Evolutionary conservation across 1,140 invertebrate genomes (phyloP).

Genomic region (Cecropterus lyciades): DNA sequence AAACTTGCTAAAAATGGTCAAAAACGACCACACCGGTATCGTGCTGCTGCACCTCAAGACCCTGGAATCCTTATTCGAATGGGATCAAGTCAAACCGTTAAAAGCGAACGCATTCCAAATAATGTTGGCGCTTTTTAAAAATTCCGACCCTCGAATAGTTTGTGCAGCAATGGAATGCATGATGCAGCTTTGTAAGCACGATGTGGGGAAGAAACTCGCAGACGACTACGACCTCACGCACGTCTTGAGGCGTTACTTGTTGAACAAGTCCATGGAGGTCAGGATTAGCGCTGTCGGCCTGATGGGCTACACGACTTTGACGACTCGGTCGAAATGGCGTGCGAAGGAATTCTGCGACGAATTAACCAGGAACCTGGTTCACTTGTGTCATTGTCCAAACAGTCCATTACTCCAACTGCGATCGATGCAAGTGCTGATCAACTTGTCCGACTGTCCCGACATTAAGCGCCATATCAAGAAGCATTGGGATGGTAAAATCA

Average conservation of each 20-base stretch:
- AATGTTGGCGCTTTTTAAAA: conserved; percentile 59
- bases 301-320: conserved; percentile 65
- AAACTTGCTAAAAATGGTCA: conserved; percentile 66
- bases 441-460: conserved; percentile 72
- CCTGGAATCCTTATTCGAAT: conserved; percentile 56
- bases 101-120: conserved; percentile 71
- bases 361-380: conserved; percentile 52
- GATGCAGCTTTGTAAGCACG: conserved; percentile 67
- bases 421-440: conserved; percentile 69
- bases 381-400: conserved; percentile 48
- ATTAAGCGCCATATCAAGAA: conserved; percentile 59
- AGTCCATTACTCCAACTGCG: conserved; percentile 60
- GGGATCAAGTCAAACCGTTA: conserved; percentile 59
- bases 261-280: conserved; percentile 44
- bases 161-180: conserved; percentile 67
- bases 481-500: conserved; percentile 54
- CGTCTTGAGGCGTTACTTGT: conserved; percentile 48
- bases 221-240: conserved; percentile 66
- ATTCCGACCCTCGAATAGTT: conserved; percentile 52
- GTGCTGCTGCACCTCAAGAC: conserved; percentile 65
- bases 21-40: conserved; percentile 65
- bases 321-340: conserved; percentile 72
- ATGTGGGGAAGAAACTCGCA: conserved; percentile 62
- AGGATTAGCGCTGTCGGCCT: conserved; percentile 61
- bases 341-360: conserved; percentile 60